phyloP scores from a whole-genome alignment of 2,888 invertebrate species.

The Stegophylla sp. region DNA sequence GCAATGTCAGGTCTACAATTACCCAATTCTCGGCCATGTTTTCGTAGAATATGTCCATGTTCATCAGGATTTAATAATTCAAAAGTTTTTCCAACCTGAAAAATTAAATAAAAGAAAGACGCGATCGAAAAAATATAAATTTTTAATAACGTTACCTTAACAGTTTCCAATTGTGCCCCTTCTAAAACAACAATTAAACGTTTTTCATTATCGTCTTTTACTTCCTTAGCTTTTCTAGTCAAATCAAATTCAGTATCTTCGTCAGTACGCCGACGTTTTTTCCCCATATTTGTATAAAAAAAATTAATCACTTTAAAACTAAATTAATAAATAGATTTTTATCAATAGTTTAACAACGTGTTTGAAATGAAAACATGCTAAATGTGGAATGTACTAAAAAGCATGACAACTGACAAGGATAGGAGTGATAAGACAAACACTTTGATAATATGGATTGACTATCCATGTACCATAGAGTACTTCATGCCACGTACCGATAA shows the following conservation, averaged over 20 bases:
- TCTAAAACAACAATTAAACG: constrained; percentile 91
- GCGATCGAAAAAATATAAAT: no score
- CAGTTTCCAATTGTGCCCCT: constrained; percentile 92
- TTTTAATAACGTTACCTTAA: constrained; percentile 75
- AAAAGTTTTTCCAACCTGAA: constrained; percentile 83
- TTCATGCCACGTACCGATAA: no score
- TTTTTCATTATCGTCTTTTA: constrained; percentile 70
- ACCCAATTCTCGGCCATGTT: constrained; percentile 84
- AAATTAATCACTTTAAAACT: no score
- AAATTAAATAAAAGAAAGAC: constrained; percentile 62
- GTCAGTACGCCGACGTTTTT: constrained; percentile 59
- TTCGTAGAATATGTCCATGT: constrained; percentile 82
- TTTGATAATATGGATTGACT: no score
- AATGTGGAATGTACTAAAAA: no score
- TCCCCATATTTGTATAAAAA: constrained; percentile 54
- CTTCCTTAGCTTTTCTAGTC: constrained; percentile 51
- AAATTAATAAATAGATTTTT: no score
- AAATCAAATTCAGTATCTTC: constrained; percentile 60
- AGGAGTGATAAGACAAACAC: no score
- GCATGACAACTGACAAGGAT: no score
- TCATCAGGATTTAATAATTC: constrained; percentile 94
- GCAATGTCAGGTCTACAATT: constrained; percentile 94
- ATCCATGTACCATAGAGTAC: no score
- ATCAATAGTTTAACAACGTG: no score
- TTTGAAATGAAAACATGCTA: no score